Evolutionary conservation across 2,888 invertebrate genomes (phyloP).

Genomic region (Eilema caniola): DNA sequence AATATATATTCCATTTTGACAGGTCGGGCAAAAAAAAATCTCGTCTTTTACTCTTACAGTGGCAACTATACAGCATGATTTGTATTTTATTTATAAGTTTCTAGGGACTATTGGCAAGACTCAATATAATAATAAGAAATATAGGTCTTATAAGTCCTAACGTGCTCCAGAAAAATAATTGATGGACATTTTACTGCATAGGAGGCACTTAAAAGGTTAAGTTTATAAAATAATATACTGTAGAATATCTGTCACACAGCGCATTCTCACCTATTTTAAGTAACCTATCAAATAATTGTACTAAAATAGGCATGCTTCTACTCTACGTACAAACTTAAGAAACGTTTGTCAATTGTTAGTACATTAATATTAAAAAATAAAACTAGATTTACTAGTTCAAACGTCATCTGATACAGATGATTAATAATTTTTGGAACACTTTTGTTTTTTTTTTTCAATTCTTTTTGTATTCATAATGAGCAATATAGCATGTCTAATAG

Average conservation of each 20-base stretch:
- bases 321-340: conserved; percentile 71
- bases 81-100: not conserved
- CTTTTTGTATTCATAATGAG: conserved; percentile 70
- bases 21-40: conserved; percentile 25
- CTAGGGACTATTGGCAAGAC: conserved; percentile 7
- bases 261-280: conserved; percentile 76
- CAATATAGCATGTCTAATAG: conserved; percentile 64
- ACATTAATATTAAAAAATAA: conserved; percentile 78
- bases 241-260: conserved; percentile 67
- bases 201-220: conserved; percentile 15
- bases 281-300: conserved; percentile 82
- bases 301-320: conserved; percentile 85
- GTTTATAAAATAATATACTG: conserved; percentile 23
- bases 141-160: conserved; percentile 2
- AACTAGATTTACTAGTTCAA: conserved; percentile 74
- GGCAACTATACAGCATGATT: conserved; percentile 12
- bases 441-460: conserved; percentile 73
- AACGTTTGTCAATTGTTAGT: conserved; percentile 70
- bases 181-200: not conserved
- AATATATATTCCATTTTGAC: conserved; percentile 29
- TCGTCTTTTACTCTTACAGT: conserved; percentile 20
- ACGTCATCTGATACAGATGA: conserved; percentile 86
- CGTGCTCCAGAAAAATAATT: not conserved
- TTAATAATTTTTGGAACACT: conserved; percentile 70
- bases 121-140: not conserved